Evolutionary conservation across 2,113 vertebrate species (phyloP).

Genomic region (Poeciliopsis prolifica): DNA sequence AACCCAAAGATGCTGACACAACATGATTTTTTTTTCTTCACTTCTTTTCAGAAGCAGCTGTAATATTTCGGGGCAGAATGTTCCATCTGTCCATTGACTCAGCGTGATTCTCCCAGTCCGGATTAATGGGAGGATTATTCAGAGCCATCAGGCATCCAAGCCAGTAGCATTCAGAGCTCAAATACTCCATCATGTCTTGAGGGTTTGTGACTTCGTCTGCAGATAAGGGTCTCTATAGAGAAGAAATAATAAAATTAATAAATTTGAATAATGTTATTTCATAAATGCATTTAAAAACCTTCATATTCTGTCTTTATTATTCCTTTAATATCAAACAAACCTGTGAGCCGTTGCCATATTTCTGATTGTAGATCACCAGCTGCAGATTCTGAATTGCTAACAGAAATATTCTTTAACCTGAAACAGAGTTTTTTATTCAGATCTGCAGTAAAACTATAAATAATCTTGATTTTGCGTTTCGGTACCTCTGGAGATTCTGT

Average conservation of each 20-base stretch:
- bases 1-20: too few species aligned
- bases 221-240: not conserved
- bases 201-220: not conserved
- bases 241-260: not conserved
- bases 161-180: conserved; percentile 12
- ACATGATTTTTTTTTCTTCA: not conserved
- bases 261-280: not conserved
- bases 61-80: not conserved
- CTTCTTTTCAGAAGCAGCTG: not conserved
- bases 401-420: not conserved
- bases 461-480: too few species aligned
- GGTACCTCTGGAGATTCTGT: too few species aligned
- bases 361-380: accelerated
- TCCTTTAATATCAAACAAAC: not conserved
- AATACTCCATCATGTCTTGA: not conserved
- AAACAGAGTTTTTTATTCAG: not conserved
- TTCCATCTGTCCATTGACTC: not conserved
- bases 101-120: not conserved
- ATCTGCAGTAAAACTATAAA: not conserved
- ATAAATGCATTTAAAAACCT: too few species aligned
- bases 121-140: conserved; percentile 8
- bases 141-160: conserved; percentile 11
- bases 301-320: not conserved
- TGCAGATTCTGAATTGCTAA: not conserved
- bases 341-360: accelerated